Evolutionary conservation across 1,140 invertebrate genomes (phyloP), one percentile per base, ranked within the genome.

Genomic region (Zaprionus nigranus): DNA sequence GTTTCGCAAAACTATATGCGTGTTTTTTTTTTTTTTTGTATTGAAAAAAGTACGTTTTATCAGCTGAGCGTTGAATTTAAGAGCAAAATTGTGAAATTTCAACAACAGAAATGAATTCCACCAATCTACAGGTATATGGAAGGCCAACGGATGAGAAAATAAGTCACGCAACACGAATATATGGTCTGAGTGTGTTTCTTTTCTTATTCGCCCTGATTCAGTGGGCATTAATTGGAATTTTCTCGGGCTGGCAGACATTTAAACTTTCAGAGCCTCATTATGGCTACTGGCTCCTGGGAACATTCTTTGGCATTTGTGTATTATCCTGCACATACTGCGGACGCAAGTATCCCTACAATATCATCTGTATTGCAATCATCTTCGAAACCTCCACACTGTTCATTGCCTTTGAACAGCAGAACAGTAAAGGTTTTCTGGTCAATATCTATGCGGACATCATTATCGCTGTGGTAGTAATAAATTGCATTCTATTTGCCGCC

Each of bases 361-460:
- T 85, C 5, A 17, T 63, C 24, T 9, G 84, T 0, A 68, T 74
- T 2, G 30, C 20, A 0, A 1, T 61, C 17, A 90, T 88, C 20
- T 78, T 88, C 13, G 85, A 88, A 54, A 43, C 43, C 12, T 90
- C 85, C 0, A 90, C 85, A 3, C 22, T 81, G 0, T 90, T 75
- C 3, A 90, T 88, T 28, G 85, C 75, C 38, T 1, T 85, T 13
- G 85, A 88, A 26, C 85, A 85, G 57, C 64, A 54, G 7, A 68
- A 69, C 5, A 77, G 60, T 0, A 6, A n/a, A 0, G 74, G 77
- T 5, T 1, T n/a, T 0, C 9, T 88, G 11, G 78, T 81, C 2
- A 82, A 84, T 59, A 4, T 79, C 7, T 88, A 85, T 40, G 86
- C 79, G 15, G 54, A 17, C 1, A 13, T 77, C 4, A 71, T 88